Evolutionary conservation across 2,888 invertebrate genomes (phyloP), one percentile per base, ranked within the genome.

Genomic region (Cephus sareptanus): DNA sequence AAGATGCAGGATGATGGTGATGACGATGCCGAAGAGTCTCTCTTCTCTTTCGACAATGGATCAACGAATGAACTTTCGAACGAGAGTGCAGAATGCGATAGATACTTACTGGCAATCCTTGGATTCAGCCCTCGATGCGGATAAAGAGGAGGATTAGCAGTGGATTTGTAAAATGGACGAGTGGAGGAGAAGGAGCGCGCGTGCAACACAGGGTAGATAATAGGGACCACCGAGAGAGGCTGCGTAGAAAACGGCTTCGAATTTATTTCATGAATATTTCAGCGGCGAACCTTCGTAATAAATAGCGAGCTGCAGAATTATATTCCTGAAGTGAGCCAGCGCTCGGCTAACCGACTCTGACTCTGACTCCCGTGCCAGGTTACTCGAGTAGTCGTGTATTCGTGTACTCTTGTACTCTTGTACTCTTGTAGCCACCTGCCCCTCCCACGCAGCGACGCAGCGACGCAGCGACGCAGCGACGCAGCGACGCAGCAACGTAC

Each of bases 211-310:
- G 87, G 86, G 88, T 87, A 88, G 87, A 88, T 86, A 88, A 89
- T 86, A 85, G 89, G 87, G 88, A 87, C 88, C 88, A 89, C 88
- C 87, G 86, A 87, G 85, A 87, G 85, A 85, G 84, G 82, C 85
- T 83, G 81, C 82, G 83, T 77, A 78, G 71, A 78, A 69, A 78
- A 73, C 78, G 79, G 70, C 81, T 82, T 82, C 79, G 82, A 83
- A 85, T 88, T 88, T 87, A 88, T 89, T 90, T 90, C 90, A 89
- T 90, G 90, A 91, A 91, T 90, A 90, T 90, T 90, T 90, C 89
- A 90, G 81, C 87, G 85, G 83, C 86, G 84, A 85, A 84, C 85
- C 86, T 87, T 84, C 83, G 88, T 86, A 86, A 88, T 90, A 90
- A 90, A 90, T 90, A 90, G 87, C 87, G 85, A 80, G 84, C 84